Conservation (phyloP, 2,888 invertebrate species). For the Leptopterna dolabrata region DNA sequence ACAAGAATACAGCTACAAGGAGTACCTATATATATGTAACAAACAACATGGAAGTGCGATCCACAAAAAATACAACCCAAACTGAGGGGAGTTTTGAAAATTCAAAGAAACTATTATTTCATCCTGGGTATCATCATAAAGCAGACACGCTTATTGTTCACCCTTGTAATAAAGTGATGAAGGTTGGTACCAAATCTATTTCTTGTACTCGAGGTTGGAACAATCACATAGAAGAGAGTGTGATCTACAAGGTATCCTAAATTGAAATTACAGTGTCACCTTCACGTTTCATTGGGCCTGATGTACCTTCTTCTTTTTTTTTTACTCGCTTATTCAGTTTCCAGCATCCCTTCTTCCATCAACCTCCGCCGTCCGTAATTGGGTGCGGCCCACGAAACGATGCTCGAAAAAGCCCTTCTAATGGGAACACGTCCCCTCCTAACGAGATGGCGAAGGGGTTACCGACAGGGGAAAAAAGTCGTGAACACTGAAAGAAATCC, state of each 20-base stretch:
- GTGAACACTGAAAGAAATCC: constrained; percentile 28
- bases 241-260: constrained; percentile 9
- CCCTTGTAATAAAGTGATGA: too few relatives aligned
- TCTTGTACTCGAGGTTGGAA: too few relatives aligned
- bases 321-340: constrained; percentile 29
- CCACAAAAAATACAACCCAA: too few relatives aligned
- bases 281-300: constrained; percentile 47
- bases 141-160: too few relatives aligned
- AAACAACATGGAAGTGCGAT: too few relatives aligned
- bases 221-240: background rate
- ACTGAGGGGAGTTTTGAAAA: too few relatives aligned
- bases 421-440: constrained; percentile 43
- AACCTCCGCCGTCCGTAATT: constrained; percentile 13
- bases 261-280: constrained; percentile 47
- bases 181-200: too few relatives aligned
- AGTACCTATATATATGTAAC: too few relatives aligned
- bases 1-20: too few relatives aligned
- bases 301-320: background rate
- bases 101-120: too few relatives aligned
- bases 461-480: constrained; percentile 23
- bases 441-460: constrained; percentile 21
- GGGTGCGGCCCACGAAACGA: constrained; percentile 24
- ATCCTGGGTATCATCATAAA: too few relatives aligned
- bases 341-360: background rate
- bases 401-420: constrained; percentile 9